phyloP scores from a whole-genome alignment of 2,797 vertebrate genomes.

The Tokudaia muenninki region DNA sequence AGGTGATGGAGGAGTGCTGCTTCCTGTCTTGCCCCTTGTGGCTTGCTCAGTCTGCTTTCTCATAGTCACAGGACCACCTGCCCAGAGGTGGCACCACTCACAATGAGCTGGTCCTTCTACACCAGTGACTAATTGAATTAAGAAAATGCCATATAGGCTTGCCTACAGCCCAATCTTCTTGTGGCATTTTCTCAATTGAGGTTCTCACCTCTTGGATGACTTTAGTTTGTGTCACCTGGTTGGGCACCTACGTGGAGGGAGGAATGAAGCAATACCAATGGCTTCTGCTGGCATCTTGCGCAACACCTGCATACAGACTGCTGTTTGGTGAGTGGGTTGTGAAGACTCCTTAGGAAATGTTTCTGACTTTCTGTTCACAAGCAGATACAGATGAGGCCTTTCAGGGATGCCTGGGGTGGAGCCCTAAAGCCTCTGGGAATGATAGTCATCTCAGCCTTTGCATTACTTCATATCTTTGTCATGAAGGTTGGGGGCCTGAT shows the following conservation, averaged over 20 bases:
- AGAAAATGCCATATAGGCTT: background rate
- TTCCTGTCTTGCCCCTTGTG: background rate
- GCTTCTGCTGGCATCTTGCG: too few species aligned
- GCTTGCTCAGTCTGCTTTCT: background rate
- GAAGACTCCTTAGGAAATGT: background rate
- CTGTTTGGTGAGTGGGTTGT: background rate
- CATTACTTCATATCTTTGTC: background rate
- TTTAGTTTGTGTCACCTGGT: background rate
- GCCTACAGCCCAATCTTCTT: background rate
- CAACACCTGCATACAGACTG: background rate
- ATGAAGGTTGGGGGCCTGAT: background rate
- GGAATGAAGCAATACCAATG: too few species aligned
- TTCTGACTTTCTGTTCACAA: background rate
- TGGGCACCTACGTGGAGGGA: rapidly evolving
- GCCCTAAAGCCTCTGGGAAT: background rate
- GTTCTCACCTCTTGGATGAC: background rate
- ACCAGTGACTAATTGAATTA: background rate
- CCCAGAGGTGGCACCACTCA: background rate
- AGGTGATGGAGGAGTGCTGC: background rate
- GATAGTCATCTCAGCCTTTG: background rate
- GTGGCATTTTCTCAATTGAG: background rate
- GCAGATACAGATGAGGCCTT: background rate
- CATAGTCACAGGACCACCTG: background rate
- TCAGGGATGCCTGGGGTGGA: background rate
- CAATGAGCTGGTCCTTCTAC: background rate